Evolutionary conservation across 2,113 vertebrate species (phyloP), one percentile per base, ranked within the genome.

Genomic region (Crotalus helleri): DNA sequence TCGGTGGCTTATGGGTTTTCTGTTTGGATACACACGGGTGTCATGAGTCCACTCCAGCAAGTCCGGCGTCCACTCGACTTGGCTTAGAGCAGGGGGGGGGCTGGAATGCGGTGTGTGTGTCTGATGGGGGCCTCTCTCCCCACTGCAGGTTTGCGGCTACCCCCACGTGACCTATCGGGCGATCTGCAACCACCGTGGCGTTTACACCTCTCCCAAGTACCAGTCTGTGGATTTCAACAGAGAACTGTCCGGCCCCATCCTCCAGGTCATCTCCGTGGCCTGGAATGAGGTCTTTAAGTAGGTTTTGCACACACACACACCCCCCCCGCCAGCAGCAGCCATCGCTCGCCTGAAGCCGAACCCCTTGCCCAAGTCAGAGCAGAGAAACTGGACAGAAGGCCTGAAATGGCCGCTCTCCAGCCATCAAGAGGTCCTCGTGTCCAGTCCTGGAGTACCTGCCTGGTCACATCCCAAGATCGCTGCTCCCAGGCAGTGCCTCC

Each of bases 201-300:
- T 58, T 51, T 95, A 93, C 64, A 58, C 88, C 55, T 94, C 94
- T 26, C 54, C 90, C 2, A 59, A 53, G 0, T 55, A 21, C 24
- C 88, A 91, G 8, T 13, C 21, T 23, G 58, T 95, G 26, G 94
- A 95, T 90, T 95, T 95, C 91, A 95, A 95, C 19, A 89, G 88
- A 13, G 29, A 74, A 2, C 93, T 95, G 1, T 55, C 93, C 1
- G 29, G 44, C 2, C 94, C 94, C 1, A 55, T 95, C 23, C 26
- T 46, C 23, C 51, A 23, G 24, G 57, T 51, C 17, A 15, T 94
- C 3, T 44, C 46, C 26, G 17, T 21, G 5, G n/a, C 92, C 8
- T 94, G 94, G 94, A 89, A 44, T 2, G 91, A 93, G 8, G 86
- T 94, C 17, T 95, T 95, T 91, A 93, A 69, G 94, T 95, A 90